Evolutionary conservation across 1,140 invertebrate species (phyloP).

Genomic region (Chrysomallon squamiferum): DNA sequence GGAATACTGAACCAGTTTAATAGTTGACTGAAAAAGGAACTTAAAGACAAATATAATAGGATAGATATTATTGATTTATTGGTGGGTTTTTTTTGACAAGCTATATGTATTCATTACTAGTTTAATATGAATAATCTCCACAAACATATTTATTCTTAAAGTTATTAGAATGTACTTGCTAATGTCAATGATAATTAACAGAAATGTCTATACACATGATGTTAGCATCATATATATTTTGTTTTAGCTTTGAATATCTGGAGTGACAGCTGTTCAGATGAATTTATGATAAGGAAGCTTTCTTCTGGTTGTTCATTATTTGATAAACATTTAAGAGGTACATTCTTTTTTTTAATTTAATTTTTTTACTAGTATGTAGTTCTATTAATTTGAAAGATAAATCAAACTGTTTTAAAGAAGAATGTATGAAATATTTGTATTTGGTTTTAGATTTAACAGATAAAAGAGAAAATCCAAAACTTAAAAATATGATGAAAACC

Average conservation of each 20-base stretch:
- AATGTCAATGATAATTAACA: too few species aligned
- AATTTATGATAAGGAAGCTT: neutral
- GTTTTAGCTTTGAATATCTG: neutral
- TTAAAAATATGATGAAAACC: neutral
- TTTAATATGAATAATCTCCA: too few species aligned
- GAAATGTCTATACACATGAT: too few species aligned
- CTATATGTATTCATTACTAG: too few species aligned
- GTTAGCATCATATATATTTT: neutral
- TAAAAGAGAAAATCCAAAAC: neutral
- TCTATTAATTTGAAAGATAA: neutral
- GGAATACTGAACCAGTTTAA: too few species aligned
- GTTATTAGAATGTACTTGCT: too few species aligned
- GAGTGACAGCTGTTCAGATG: neutral
- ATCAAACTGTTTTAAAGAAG: neutral
- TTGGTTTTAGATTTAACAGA: neutral
- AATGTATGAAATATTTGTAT: neutral
- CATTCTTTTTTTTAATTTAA: neutral
- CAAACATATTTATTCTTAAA: too few species aligned
- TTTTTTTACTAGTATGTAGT: neutral
- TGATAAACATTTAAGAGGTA: constrained; percentile 3
- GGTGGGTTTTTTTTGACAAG: too few species aligned
- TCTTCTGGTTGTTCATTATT: neutral
- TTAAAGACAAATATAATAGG: too few species aligned
- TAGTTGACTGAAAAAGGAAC: too few species aligned
- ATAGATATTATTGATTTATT: too few species aligned